Evolutionary conservation across 1,140 invertebrate species (phyloP).

Genomic region (Asobara japonica): DNA sequence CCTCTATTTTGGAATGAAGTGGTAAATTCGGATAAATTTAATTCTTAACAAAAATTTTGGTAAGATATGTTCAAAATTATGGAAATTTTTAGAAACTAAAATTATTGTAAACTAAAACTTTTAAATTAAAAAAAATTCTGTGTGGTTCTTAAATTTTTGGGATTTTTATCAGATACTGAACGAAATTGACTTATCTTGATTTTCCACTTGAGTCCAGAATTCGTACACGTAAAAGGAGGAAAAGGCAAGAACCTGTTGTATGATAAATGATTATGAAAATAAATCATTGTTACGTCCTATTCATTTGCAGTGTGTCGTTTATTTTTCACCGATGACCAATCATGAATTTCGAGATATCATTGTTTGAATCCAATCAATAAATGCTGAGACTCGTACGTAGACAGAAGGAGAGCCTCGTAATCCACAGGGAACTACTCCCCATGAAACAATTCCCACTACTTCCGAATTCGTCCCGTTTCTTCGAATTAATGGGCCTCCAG

Average conservation of each 20-base stretch:
- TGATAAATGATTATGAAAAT: constrained; percentile 29
- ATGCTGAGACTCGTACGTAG: constrained; percentile 70
- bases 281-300: constrained; percentile 35
- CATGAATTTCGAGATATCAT: not conserved
- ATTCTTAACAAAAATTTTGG: no score
- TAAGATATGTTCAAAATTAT: no score
- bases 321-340: not conserved
- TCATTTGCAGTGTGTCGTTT: constrained; percentile 1
- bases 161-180: no score
- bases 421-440: constrained; percentile 76
- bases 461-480: constrained; percentile 21
- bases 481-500: constrained; percentile 72
- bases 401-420: constrained; percentile 71
- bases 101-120: no score
- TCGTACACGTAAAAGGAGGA: not conserved
- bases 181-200: no score
- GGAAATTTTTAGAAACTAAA: no score
- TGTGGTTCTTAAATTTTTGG: no score
- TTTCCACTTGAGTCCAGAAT: no score
- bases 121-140: no score
- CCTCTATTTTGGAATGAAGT: no score
- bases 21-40: no score
- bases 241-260: not conserved
- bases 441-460: constrained; percentile 75
- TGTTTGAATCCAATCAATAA: constrained; percentile 62